A percentile compares a stretch with the other conserved stretches of the same genome.
phyloP scores from a whole-genome alignment of 2,797 vertebrate species.

The Pseudochirops corinnae region DNA sequence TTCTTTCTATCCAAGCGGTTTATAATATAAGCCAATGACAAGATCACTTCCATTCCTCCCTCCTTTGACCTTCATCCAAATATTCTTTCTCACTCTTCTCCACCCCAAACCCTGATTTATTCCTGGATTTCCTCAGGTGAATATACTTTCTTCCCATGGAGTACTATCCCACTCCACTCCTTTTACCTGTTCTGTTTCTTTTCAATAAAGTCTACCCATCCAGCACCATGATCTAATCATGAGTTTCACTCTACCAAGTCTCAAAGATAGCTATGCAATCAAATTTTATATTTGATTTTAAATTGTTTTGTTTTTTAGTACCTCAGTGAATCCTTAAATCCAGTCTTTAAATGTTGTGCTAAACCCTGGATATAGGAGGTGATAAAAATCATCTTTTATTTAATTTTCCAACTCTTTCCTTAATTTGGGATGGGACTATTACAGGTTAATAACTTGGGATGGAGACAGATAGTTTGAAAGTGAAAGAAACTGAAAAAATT shows the following conservation, averaged over 20 bases:
- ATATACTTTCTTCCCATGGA: background rate
- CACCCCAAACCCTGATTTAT: background rate
- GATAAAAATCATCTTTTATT: slow-evolving; percentile 52
- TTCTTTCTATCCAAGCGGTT: background rate
- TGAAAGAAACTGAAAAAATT: slow-evolving; percentile 35
- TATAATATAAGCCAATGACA: background rate
- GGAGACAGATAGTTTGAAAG: slow-evolving; percentile 27
- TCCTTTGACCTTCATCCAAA: background rate
- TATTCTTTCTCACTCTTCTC: background rate
- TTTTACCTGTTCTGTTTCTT: background rate
- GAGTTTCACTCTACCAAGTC: background rate
- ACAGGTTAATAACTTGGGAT: slow-evolving; percentile 33
- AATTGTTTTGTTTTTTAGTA: background rate
- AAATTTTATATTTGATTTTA: background rate
- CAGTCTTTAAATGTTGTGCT: slow-evolving; percentile 26
- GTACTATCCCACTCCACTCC: background rate
- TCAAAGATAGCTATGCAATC: background rate
- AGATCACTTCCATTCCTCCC: background rate
- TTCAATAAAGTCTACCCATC: background rate
- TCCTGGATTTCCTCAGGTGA: background rate
- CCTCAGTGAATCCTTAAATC: background rate
- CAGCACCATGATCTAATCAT: background rate
- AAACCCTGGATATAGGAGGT: slow-evolving; percentile 17
- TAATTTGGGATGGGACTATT: slow-evolving; percentile 49
- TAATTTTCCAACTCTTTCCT: slow-evolving; percentile 19